Evolutionary conservation across 2,888 invertebrate species (phyloP).

Genomic region (Noctua janthe): DNA sequence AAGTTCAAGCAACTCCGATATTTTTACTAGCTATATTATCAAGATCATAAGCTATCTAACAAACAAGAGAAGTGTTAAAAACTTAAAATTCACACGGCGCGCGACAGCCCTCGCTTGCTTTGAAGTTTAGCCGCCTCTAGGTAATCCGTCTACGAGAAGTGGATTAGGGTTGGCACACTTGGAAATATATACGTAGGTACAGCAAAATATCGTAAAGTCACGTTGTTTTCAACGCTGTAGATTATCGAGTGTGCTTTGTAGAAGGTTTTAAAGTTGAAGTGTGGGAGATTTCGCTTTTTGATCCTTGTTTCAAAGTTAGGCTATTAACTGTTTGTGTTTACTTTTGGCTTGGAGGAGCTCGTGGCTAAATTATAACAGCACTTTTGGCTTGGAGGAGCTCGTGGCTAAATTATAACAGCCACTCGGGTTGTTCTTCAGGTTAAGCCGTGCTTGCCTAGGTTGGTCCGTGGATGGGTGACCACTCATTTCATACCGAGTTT

Average conservation of each 20-base stretch:
- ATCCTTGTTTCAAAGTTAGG: conserved; percentile 10
- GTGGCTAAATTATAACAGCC: too few species aligned
- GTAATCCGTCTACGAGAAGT: conserved; percentile 73
- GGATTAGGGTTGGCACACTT: conserved; percentile 69
- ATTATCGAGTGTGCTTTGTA: conserved; percentile 53
- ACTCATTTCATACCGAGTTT: too few species aligned
- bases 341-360: neutral
- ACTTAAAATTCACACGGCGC: conserved; percentile 74
- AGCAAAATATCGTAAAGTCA: conserved; percentile 60
- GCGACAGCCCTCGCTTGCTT: conserved; percentile 75
- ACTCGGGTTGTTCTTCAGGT: too few species aligned
- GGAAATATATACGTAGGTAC: conserved; percentile 48
- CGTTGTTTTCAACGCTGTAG: conserved; percentile 55
- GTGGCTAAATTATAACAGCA: too few species aligned
- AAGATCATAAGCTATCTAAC: conserved; percentile 67
- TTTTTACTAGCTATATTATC: conserved; percentile 66
- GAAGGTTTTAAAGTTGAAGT: conserved; percentile 33
- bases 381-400: neutral
- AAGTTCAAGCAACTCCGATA: conserved; percentile 52
- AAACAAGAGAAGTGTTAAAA: conserved; percentile 66
- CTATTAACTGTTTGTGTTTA: neutral
- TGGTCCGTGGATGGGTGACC: too few species aligned
- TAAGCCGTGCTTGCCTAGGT: too few species aligned
- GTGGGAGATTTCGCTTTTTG: conserved; percentile 15
- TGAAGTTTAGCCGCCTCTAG: conserved; percentile 79